Conservation (phyloP, 2,113 vertebrate genomes). For the Rhombomys opimus region DNA sequence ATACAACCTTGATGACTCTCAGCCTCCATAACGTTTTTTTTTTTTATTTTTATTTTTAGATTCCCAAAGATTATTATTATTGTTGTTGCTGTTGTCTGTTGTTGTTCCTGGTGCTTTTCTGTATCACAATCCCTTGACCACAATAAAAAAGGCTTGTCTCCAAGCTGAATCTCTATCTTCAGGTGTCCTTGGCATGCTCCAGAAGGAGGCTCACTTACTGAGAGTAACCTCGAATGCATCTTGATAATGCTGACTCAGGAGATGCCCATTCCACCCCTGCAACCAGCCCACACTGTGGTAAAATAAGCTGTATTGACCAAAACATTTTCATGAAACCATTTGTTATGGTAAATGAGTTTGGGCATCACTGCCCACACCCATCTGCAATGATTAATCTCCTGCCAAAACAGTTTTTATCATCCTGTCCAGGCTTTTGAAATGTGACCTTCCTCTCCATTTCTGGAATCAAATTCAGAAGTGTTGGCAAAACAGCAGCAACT, state of each 20-base stretch:
- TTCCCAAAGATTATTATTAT: background rate
- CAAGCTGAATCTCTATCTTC: background rate
- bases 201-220: background rate
- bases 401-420: conserved; percentile 73
- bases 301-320: conserved; percentile 60
- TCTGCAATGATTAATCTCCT: conserved; percentile 71
- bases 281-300: conserved; percentile 35
- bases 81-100: background rate
- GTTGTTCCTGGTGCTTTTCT: background rate
- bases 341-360: conserved; percentile 66
- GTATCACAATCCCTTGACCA: background rate
- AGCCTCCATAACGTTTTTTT: background rate
- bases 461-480: conserved; percentile 56
- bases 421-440: conserved; percentile 60
- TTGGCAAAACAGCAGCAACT: conserved; percentile 70
- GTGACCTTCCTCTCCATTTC: conserved; percentile 61
- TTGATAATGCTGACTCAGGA: background rate
- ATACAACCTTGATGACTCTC: background rate
- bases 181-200: background rate
- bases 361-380: conserved; percentile 68
- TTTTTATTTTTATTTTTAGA: background rate
- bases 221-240: background rate
- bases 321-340: conserved; percentile 74
- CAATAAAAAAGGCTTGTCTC: conserved; percentile 8
- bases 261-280: background rate